Evolutionary conservation across 2,113 vertebrate species (phyloP), one percentile per base, ranked within the genome.

Genomic region (Dicaeum eximium): DNA sequence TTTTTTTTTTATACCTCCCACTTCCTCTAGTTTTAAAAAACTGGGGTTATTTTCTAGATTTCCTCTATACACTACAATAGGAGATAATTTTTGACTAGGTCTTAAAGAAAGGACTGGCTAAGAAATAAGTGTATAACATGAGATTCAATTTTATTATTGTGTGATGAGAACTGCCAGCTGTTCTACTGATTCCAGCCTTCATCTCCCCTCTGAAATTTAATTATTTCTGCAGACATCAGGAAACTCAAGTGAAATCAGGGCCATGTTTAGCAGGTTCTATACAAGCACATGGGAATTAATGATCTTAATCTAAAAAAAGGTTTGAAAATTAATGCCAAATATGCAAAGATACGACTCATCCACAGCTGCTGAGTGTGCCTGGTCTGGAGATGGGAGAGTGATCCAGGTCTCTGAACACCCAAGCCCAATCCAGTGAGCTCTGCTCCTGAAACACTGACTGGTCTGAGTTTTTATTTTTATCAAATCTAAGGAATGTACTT

Each of bases 191-290:
- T 82, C 69, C 45, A 81, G 58, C 51, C 57, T 93, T 82, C 65
- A 22, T 58, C 27, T 83, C 31, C 19, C 17, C 21, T 67, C 37
- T n/a, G 47, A 90, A 79, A 75, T 38, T 50, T 17, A 28, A 37
- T 50, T 91, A 61, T 74, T 90, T 62, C 86, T 87, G 89, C 70
- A 60, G n/a, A 40, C 22, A 60, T 67, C 21, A 86, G 38, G 16
- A 88, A 90, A 40, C 42, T 70, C n/a, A 48, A 38, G 44, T 58
- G 35, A 70, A 80, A 80, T 82, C 38, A 80, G 12, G 14, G 40
- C 37, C 17, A 37, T 0, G 0, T 51, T 53, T 19, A 22, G 15
- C 1, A 2, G n/a, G 6, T 12, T 71, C 56, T 80, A 30, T 15
- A 30, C 17, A 62, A 54, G 19, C 14, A 67, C 17, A 19, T 15